Base-by-base conservation (phyloP, 2,888 invertebrate species). In the Lasioglossum villosulum region DNA sequence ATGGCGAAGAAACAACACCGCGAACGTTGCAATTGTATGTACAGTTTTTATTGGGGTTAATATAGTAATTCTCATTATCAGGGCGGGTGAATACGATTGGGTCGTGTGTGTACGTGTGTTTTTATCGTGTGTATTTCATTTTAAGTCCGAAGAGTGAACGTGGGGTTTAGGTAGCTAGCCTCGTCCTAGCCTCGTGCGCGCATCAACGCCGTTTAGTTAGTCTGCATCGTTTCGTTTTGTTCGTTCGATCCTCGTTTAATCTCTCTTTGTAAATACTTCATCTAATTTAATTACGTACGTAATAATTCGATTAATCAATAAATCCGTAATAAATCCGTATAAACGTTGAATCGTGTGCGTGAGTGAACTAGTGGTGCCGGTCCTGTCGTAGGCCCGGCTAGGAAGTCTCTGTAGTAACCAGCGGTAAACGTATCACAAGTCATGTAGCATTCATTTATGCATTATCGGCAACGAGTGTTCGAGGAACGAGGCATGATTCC, bases 361-460 rank as follows among this genome's bases (percentile, higher is more conserved):
- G 94, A 95, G 95, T 95, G 95, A 95, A 95, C 95, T 95, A 95
- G 95, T 95, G 95, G 95, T 93, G 94, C 93, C 93, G 93, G 81
- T 71, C 90, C 90, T 88, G 88, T 91, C 84, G 89, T 90, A 91
- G 91, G 91, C 70, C 83, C 93, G 93, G 93, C 93, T 95, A 95
- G 95, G 95, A 95, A 95, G 95, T 95, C 94, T 95, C 95, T 95
- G 95, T 95, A 95, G 95, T 95, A 95, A 95, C 95, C 95, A 95
- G 95, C 93, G 94, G 95, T 95, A 95, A 95, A 95, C 94, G 94
- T 95, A 95, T 95, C 95, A 95, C 95, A 95, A 93, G 92, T 92
- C 91, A 94, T 94, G 93, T 94, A 95, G 95, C 95, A 94, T 95
- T 94, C 93, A 94, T 94, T 90, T 93, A 92, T 94, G 93, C 91